These are phyloP conservation scores for Lycophotia porphyrea DNA, from an alignment of 2,888 invertebrate genomes.

Conservation along the genomic window DNA sequence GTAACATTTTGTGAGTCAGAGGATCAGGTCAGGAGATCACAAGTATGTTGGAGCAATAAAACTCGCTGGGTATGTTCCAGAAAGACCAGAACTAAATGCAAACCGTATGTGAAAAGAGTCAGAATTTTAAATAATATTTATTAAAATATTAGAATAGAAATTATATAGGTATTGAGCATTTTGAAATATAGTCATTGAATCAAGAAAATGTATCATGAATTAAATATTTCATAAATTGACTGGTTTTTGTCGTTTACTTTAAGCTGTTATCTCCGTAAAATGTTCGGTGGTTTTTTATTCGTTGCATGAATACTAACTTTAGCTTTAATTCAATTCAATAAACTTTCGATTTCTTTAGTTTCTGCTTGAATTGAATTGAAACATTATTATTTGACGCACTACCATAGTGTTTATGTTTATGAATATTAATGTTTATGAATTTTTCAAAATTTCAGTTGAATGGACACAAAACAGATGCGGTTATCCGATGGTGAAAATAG, in stretches of 20 bases:
- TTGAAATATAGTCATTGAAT: slow-evolving; percentile 43
- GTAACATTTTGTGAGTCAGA: background rate
- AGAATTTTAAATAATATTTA: too few relatives aligned
- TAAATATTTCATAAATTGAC: background rate
- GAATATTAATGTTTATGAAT: too few relatives aligned
- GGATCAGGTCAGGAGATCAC: background rate
- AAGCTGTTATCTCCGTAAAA: background rate
- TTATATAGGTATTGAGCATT: slow-evolving; percentile 17
- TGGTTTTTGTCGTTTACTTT: too few relatives aligned
- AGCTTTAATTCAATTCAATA: background rate
- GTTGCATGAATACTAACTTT: background rate
- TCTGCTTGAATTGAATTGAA: background rate
- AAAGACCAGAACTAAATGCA: slow-evolving; percentile 67
- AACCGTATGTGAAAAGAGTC: slow-evolving; percentile 54
- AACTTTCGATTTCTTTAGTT: background rate
- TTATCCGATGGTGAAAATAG: slow-evolving; percentile 8
- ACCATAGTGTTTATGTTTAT: too few relatives aligned
- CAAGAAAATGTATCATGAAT: background rate
- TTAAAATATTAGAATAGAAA: too few relatives aligned
- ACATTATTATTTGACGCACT: background rate
- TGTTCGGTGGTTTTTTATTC: background rate
- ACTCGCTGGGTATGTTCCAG: slow-evolving; percentile 69
- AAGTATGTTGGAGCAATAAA: background rate
- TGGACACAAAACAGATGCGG: slow-evolving; percentile 8
- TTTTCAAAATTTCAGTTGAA: slow-evolving; percentile 3